Base-by-base conservation (phyloP, 2,888 invertebrate species). In the Endotricha flammealis region DNA sequence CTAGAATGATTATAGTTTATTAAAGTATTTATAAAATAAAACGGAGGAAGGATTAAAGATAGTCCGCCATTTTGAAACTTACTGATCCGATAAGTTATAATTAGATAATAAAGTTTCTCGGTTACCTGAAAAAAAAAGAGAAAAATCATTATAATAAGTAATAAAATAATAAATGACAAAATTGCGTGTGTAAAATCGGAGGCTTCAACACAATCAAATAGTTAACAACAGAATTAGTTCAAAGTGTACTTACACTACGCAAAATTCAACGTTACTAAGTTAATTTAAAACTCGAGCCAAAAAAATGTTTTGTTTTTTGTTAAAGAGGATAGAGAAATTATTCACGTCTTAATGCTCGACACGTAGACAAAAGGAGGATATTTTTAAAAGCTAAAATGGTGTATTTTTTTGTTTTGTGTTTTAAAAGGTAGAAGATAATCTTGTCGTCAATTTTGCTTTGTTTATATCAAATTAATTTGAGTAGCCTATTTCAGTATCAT, bases 101-200 rank as follows among this genome's bases (percentile, higher is more conserved):
- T n/a, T n/a, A n/a, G n/a, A n/a, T n/a, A n/a, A n/a, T n/a, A n/a
- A n/a, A n/a, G n/a, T n/a, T n/a, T n/a, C n/a, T n/a, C 9, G 14
- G 41, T 48, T 48, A 48, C 47, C 47, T 48, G 42, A 27, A 47
- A 47, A 40, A n/a, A 36, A 36, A 25, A 32, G 29, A 28, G 28
- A 36, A 29, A 16, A 17, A 14, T 36, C 30, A 22, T 22, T 29
- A 16, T 16, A 10, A 10, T 10, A 16, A 10, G 12, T 11, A 11
- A 1, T 7, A 11, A 25, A 1, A 2, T 25, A 10, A 3, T 11
- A 3, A 24, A 24, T 24, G n/a, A 24, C 5, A 24, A 6, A 11
- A 10, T 7, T 24, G 4, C 1, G 24, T 24, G 11, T 11, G 10
- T 6, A 2, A 24, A 24, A 24, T 24, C n/a, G n/a, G n/a, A n/a